Base-by-base conservation (phyloP, 2,888 invertebrate genomes). In the Watsonalla binaria region DNA sequence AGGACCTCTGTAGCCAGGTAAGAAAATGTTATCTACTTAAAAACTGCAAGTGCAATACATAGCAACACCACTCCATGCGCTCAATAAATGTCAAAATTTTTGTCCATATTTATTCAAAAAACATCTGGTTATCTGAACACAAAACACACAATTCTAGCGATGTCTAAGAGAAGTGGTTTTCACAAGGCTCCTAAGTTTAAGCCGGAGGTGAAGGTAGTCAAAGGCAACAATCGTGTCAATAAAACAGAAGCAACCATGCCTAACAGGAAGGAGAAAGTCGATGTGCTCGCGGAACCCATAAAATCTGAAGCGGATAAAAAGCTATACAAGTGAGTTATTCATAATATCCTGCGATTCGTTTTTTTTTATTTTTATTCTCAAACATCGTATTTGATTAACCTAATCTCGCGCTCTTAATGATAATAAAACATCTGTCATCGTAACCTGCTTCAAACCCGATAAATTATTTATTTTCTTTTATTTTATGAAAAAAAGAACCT, bases 241-340 rank as follows among this genome's bases (percentile, higher is more conserved):
- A 70, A 70, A 57, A 53, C 70, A 34, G 55, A 42, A 11, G 9
- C 73, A 49, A 70, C 68, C 54, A 68, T 82, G 74, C 59, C 72
- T 50, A 65, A 60, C 57, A 78, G 74, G 57, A 80, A 77, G 60
- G 87, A 88, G 77, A 89, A 85, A 82, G 84, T 90, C 55, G 82
- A 85, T 62, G 76, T 86, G 70, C 78, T 93, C 58, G 68, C 86
- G 48, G 82, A 88, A 61, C 96, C 96, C 8, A 91, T 92, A 42
- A 95, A 96, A 84, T 95, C 96, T 51, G 92, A 92, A 54, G 94
- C 93, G 63, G 96, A 96, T 82, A 94, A 94, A 76, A 96, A 96
- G 76, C 86, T 93, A 54, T 96, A 96, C 77, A 95, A 93, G 95
- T 95, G 70, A 79, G 84, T 71, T 54, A 51, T 46, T 8, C 48